A percentile compares a stretch with the other conserved stretches of the same genome.
These are phyloP conservation scores for Bolinopsis microptera DNA, from an alignment of 37 sponge, comb jelly and placozoan species.

Conservation along the genomic window DNA sequence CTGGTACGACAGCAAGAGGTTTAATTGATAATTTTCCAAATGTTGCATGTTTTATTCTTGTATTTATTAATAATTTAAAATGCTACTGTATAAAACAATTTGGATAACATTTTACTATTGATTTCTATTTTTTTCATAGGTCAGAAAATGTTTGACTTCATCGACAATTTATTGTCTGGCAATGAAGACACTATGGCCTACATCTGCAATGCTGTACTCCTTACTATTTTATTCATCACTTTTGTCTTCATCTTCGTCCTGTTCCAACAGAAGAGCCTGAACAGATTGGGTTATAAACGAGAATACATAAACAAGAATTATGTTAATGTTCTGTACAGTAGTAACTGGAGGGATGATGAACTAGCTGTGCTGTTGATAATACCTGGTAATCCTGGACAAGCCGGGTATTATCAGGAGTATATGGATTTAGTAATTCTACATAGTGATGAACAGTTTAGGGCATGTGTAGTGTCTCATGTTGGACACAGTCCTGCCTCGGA, in stretches of 20 bases:
- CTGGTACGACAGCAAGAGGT: too few species aligned
- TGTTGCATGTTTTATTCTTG: too few species aligned
- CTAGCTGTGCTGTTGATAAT: neutral
- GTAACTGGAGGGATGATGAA: conserved; percentile 31
- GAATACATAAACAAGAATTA: neutral
- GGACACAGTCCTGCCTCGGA: conserved; percentile 47
- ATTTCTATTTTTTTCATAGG: too few species aligned
- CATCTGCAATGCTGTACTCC: neutral
- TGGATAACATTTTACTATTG: too few species aligned
- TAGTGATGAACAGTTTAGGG: conserved; percentile 5
- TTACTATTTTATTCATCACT: neutral
- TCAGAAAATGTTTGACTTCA: neutral
- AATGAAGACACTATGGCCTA: neutral
- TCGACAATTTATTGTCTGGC: neutral
- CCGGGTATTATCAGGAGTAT: conserved; percentile 15
- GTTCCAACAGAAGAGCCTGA: neutral
- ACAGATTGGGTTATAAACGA: neutral
- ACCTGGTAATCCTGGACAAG: conserved; percentile 61
- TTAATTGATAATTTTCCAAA: too few species aligned
- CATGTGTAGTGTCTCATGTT: conserved; percentile 44
- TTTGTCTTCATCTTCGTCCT: neutral
- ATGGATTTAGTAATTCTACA: neutral
- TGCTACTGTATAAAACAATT: too few species aligned
- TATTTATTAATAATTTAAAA: too few species aligned
- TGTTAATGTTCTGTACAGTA: conserved; percentile 44